These are phyloP conservation scores for Malaclemys terrapin DNA, from an alignment of 2,113 vertebrate species.

Conservation along the genomic window DNA sequence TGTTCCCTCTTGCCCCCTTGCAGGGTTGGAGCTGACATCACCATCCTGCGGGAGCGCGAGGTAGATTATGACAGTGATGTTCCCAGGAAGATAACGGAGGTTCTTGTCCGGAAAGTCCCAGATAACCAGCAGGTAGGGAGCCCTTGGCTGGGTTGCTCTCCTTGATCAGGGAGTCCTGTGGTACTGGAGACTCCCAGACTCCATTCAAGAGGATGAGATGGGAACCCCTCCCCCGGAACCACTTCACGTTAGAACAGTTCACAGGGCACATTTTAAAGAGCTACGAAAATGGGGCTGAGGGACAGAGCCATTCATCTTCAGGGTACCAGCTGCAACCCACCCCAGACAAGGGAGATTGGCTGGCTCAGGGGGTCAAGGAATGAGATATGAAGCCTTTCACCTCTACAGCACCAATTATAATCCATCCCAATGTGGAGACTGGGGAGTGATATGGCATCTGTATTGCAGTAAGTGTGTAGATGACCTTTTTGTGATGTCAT, in stretches of 20 bases:
- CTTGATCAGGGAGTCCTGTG: not conserved
- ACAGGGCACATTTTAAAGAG: not conserved
- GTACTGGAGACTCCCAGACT: not conserved
- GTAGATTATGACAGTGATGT: constrained; percentile 92
- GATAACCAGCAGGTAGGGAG: constrained; percentile 95
- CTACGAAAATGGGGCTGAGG: not conserved
- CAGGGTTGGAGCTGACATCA: constrained; percentile 97
- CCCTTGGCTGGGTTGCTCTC: not conserved
- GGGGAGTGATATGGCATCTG: not conserved
- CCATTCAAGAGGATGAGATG: not conserved
- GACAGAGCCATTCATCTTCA: not conserved
- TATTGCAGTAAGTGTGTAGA: not conserved
- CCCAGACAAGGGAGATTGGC: not conserved
- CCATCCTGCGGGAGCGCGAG: constrained; percentile 92
- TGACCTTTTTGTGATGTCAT: not conserved
- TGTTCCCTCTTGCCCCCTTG: constrained; percentile 17
- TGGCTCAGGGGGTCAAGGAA: not conserved
- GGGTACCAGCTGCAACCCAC: not conserved
- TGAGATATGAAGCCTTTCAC: not conserved
- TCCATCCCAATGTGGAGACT: not conserved
- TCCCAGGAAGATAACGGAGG: constrained; percentile 93
- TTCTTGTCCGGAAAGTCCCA: constrained; percentile 96
- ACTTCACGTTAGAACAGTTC: not conserved
- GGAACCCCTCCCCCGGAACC: not conserved
- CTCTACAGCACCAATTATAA: not conserved